Conservation (phyloP, 2,113 vertebrate genomes). For the Cygnus atratus region DNA sequence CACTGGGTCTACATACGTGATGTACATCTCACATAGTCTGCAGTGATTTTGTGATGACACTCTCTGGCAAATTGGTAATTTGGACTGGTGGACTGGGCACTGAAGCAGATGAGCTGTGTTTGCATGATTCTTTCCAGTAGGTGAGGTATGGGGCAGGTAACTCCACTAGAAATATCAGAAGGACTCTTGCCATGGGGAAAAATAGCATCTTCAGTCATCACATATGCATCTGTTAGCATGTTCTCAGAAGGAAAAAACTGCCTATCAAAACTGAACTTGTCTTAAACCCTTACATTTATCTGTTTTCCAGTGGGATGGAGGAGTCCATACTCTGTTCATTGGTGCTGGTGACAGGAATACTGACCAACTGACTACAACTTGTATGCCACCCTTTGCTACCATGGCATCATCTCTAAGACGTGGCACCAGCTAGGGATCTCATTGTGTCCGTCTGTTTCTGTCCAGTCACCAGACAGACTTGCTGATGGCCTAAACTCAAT, state of each 20-base stretch:
- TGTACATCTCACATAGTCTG: accelerated
- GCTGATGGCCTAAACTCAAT: not conserved
- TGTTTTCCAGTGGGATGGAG: not conserved
- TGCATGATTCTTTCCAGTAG: accelerated
- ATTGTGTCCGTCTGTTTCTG: not conserved
- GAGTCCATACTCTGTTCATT: not conserved
- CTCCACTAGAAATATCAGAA: not conserved
- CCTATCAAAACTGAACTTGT: not conserved
- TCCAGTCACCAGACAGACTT: not conserved
- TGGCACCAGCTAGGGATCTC: accelerated
- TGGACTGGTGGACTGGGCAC: not conserved
- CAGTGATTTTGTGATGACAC: not conserved
- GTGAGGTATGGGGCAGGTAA: not conserved
- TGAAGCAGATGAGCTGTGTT: not conserved
- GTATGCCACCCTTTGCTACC: not conserved
- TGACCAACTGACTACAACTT: not conserved
- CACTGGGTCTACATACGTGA: not conserved
- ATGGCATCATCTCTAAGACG: not conserved
- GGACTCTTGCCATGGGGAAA: not conserved
- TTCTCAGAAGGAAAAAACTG: not conserved
- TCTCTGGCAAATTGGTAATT: not conserved
- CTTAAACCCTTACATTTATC: not conserved
- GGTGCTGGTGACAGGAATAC: not conserved
- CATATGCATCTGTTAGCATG: accelerated
- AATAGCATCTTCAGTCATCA: not conserved